Percentiles rank a stretch among this genome's conserved stretches.
phyloP scores from a whole-genome alignment of 2,797 vertebrate genomes.

The Petrocephalus sullivani region DNA sequence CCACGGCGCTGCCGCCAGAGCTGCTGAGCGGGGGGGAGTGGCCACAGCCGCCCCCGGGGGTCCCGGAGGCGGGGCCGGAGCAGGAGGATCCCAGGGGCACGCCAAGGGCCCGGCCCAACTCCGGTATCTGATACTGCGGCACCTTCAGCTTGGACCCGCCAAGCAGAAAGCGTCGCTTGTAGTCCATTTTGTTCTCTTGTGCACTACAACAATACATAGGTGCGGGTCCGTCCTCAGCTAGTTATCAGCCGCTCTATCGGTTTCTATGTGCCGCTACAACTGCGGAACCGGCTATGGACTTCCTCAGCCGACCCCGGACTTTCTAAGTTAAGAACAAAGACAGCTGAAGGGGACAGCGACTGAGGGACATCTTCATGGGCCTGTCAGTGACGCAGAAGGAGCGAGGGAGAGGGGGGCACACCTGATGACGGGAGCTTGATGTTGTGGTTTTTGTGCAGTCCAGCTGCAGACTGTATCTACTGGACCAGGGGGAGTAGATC shows the following conservation, averaged over 20 bases:
- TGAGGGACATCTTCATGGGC: constrained; percentile 80
- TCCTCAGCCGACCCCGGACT: constrained; percentile 33
- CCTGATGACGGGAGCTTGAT: constrained; percentile 49
- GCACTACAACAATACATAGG: constrained; percentile 99
- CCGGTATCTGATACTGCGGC: constrained; percentile 91
- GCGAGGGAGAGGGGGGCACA: not conserved
- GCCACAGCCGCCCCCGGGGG: constrained; percentile 72
- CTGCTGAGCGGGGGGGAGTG: constrained; percentile 74
- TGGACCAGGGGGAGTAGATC: constrained; percentile 24
- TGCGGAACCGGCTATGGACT: constrained; percentile 18
- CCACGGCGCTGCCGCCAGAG: constrained; percentile 79
- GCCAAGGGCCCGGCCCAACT: constrained; percentile 88
- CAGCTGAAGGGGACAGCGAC: constrained; percentile 67
- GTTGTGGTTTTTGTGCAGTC: constrained; percentile 63
- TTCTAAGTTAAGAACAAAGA: constrained; percentile 72
- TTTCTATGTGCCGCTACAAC: constrained; percentile 22
- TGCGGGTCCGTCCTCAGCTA: constrained; percentile 63
- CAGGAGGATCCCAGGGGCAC: constrained; percentile 79
- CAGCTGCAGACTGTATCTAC: constrained; percentile 64
- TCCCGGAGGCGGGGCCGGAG: constrained; percentile 66
- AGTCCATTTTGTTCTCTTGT: constrained; percentile 99
- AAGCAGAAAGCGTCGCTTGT: constrained; percentile 99
- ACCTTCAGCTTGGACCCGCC: constrained; percentile 99
- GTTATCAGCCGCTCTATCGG: constrained; percentile 37
- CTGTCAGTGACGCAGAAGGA: constrained; percentile 43